Evolutionary conservation across 2,797 vertebrate genomes (phyloP).

Genomic region (Australoheros facetus): DNA sequence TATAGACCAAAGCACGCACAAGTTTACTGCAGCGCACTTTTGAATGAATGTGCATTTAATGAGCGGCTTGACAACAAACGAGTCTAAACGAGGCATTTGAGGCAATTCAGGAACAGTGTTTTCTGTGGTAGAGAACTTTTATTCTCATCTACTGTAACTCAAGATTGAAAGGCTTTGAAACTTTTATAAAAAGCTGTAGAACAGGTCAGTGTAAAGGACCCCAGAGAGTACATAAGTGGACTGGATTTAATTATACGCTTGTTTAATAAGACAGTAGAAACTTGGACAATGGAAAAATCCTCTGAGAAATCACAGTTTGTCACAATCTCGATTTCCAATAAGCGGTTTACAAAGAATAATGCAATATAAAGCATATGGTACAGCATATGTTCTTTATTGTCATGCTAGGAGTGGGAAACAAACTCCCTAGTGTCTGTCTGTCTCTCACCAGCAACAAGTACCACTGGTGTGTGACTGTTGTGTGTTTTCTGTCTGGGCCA

Average conservation of each 20-base stretch:
- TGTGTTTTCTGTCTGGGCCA: background rate
- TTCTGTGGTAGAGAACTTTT: background rate
- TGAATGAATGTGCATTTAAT: too few species aligned
- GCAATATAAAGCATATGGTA: background rate
- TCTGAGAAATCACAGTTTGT: too few species aligned
- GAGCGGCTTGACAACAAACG: background rate
- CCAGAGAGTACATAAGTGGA: too few species aligned
- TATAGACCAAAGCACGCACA: too few species aligned
- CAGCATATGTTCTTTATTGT: background rate
- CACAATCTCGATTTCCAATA: background rate
- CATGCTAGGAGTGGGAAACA: background rate
- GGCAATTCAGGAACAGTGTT: background rate
- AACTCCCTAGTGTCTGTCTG: background rate
- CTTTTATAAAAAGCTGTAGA: background rate
- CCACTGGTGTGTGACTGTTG: background rate
- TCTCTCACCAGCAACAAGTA: background rate
- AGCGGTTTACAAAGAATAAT: background rate
- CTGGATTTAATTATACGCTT: too few species aligned
- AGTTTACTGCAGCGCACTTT: too few species aligned
- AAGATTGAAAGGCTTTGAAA: background rate
- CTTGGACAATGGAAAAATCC: too few species aligned
- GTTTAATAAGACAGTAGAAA: background rate
- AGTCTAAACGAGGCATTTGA: background rate
- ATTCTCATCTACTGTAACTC: background rate
- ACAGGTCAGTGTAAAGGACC: too few species aligned